These are phyloP conservation scores for Panthera tigris DNA, from an alignment of 2,113 vertebrate genomes.

Conservation along the genomic window DNA sequence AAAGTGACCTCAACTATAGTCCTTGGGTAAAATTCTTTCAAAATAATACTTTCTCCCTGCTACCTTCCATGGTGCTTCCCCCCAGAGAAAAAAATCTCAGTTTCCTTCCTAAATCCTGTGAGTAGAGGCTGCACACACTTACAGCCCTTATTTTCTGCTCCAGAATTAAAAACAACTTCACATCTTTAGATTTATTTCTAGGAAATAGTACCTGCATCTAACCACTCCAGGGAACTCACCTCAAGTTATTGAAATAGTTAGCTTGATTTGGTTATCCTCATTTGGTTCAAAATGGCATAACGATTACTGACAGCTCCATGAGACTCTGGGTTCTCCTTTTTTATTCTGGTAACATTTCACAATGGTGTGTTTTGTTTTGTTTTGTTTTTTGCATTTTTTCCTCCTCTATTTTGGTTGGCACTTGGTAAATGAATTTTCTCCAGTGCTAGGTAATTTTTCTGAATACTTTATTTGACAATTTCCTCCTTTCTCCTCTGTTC, in stretches of 20 bases:
- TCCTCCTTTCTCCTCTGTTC: background rate
- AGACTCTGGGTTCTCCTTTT: background rate
- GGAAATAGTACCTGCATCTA: background rate
- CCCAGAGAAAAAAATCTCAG: background rate
- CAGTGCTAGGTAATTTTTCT: background rate
- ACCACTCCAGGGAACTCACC: background rate
- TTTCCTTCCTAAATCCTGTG: background rate
- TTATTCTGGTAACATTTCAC: background rate
- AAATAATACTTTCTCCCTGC: background rate
- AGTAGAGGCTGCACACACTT: background rate
- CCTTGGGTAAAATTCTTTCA: background rate
- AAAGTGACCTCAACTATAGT: background rate
- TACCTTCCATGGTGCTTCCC: background rate
- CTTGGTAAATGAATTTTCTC: background rate
- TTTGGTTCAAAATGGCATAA: background rate
- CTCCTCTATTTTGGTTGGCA: background rate
- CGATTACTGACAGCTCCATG: background rate
- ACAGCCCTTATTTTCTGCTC: background rate
- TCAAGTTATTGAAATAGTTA: background rate
- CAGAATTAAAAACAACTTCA: background rate
- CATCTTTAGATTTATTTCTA: background rate
- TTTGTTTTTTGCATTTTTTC: background rate
- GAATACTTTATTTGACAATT: background rate
- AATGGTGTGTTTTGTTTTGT: too few relatives aligned
- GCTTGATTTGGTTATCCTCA: background rate